A percentile compares a stretch with the other conserved stretches of the same genome.
These are phyloP conservation scores for Podarcis cretensis DNA, from an alignment of 2,113 vertebrate genomes.

Conservation along the genomic window DNA sequence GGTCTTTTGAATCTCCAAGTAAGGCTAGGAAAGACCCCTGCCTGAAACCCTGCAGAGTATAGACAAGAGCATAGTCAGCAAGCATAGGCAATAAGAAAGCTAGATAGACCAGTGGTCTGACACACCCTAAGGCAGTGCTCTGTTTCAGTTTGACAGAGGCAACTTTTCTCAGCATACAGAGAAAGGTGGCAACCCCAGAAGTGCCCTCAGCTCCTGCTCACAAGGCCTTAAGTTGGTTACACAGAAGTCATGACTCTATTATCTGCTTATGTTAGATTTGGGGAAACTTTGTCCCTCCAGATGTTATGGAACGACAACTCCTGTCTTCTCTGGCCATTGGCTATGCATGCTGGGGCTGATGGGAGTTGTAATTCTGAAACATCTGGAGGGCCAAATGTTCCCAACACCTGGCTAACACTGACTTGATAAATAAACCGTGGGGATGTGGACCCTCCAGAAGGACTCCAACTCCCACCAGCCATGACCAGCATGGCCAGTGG, in stretches of 20 bases:
- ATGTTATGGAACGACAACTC: too few relatives aligned
- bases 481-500: too few relatives aligned
- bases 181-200: neutral
- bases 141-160: neutral
- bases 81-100: neutral
- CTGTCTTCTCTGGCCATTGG: too few relatives aligned
- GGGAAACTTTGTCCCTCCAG: too few relatives aligned
- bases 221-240: neutral
- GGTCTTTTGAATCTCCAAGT: neutral
- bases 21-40: neutral
- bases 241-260: neutral
- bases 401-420: neutral
- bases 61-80: neutral
- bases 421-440: neutral
- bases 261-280: neutral
- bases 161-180: neutral
- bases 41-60: neutral
- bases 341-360: too few relatives aligned
- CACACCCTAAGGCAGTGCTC: neutral
- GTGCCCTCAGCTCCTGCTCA: neutral
- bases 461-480: too few relatives aligned
- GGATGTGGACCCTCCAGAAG: too few relatives aligned
- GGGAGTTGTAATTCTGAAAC: too few relatives aligned
- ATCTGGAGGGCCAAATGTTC: too few relatives aligned
- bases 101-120: neutral